Evolutionary conservation across 2,888 invertebrate species (phyloP).

Genomic region (Galeopsomyia nigrocyanea): DNA sequence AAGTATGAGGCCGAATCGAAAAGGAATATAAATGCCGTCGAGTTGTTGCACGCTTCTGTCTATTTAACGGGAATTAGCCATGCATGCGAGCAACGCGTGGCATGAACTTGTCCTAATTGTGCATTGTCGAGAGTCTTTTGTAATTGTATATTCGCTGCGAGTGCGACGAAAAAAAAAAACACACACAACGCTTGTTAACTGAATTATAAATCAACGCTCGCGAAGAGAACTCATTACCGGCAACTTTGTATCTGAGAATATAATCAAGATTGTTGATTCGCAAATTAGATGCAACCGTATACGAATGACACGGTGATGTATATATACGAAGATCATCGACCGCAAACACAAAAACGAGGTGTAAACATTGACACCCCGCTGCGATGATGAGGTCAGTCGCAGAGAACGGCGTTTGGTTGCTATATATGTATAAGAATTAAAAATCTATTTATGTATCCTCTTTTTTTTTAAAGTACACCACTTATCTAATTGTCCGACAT

Average conservation of each 20-base stretch:
- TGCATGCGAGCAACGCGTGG: neutral
- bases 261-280: no score
- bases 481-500: neutral
- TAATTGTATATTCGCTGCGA: no score
- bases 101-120: slow-evolving; percentile 14
- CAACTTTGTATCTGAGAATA: no score
- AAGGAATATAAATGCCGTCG: slow-evolving; percentile 32
- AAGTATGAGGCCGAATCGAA: slow-evolving; percentile 35
- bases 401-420: slow-evolving; percentile 19
- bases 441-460: slow-evolving; percentile 19
- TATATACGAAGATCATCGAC: neutral
- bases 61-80: slow-evolving; percentile 33
- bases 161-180: no score
- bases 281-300: no score
- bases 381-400: slow-evolving; percentile 3
- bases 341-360: neutral
- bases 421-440: no score
- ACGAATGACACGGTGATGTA: no score
- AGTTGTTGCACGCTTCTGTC: neutral
- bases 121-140: neutral
- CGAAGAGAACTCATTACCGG: no score
- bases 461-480: neutral
- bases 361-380: slow-evolving; percentile 33
- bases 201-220: no score
- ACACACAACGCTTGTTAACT: no score